Evolutionary conservation across 2,888 invertebrate species (phyloP), one percentile per base, ranked within the genome.

Genomic region (Frankliniella fusca): DNA sequence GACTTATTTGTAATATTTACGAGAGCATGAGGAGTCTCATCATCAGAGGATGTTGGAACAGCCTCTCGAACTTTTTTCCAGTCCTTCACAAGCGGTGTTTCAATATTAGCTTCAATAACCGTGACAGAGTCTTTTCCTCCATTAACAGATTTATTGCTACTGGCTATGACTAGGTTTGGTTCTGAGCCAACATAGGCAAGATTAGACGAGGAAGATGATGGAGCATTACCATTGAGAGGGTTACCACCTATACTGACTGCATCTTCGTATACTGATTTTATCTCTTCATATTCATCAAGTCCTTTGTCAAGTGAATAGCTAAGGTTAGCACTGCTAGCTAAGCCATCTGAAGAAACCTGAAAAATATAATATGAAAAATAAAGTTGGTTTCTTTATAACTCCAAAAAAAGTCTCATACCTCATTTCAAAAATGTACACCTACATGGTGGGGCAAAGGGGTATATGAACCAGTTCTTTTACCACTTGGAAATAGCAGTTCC

Each of bases 251-350:
- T 23, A 76, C 70, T 76, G 70, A 23, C 27, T 27, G 11, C 8
- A 81, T 50, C 61, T 27, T 81, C 81, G 18, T 20, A 49, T 27
- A 28, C 48, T 27, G 81, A 38, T 61, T 80, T 83, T 18, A 81
- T 81, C 27, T 79, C 81, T 54, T 83, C 81, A 49, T 81, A 79
- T 49, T 84, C 83, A 81, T 84, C 83, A 28, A 84, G 81, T 12
- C 84, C 84, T 82, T 84, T 84, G 81, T 84, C 84, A 27, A 84
- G 79, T 1, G 84, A 84, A 80, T 83, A 84, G 79, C 84, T 84
- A 8, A 84, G 81, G 49, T 80, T 83, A 1, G 83, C 80, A 38
- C 79, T 80, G 20, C 38, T 23, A 20, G 80, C 61, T 28, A 38
- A 54, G 80, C 28, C 70, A 81, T 50, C 82, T 48, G 70, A 27